Evolutionary conservation across 92 coral and sea anemone species (phyloP), one percentile per base, ranked within the genome.

Genomic region (Pocillopora meandrina): DNA sequence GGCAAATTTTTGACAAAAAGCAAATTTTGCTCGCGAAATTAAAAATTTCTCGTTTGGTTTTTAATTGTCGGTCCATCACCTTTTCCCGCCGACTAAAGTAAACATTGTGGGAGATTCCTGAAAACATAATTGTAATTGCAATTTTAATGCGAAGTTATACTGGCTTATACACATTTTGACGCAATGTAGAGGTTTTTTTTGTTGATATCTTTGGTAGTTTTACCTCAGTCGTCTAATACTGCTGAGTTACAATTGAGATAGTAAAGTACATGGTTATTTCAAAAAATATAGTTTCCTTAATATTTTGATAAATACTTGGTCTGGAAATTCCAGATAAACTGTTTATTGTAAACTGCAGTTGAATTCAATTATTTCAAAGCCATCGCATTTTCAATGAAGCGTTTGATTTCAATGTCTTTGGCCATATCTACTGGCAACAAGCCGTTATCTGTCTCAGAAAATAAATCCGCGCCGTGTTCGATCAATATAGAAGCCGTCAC

Each of bases 381-480:
- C 99, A 97, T 97, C 1, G 99, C 98, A 31, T 89, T 82, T 67
- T 91, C 90, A 17, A 97, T 77, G 74, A 91, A 83, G 12, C 82
- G 70, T 12, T 90, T 91, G 73, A 91, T 78, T 16, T 89, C 82
- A 26, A 56, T 82, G 49, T 90, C 86, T 74, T 67, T 85, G 76
- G 98, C 95, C 62, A 90, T 69, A 72, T 97, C 99, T 23, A 95
- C 82, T 1, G 99, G 99, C 64, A 97, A 69, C 60, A 89, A 71
- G 3, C 98, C 99, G 66, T 81, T 94, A 67, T 97, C 98, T 79
- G 91, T 93, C 63, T 97, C 99, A 19, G 98, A 91, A 67, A 94
- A 97, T 72, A 92, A 79, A 88, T 97, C 99, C 11, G 99, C 99
- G 2, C 98, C 98, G 63, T 82, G 90, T 70, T 89, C 90, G 65